A percentile compares a stretch with the other conserved stretches of the same genome.
phyloP scores from a whole-genome alignment of 2,888 invertebrate genomes.

The Tridacna gigas region DNA sequence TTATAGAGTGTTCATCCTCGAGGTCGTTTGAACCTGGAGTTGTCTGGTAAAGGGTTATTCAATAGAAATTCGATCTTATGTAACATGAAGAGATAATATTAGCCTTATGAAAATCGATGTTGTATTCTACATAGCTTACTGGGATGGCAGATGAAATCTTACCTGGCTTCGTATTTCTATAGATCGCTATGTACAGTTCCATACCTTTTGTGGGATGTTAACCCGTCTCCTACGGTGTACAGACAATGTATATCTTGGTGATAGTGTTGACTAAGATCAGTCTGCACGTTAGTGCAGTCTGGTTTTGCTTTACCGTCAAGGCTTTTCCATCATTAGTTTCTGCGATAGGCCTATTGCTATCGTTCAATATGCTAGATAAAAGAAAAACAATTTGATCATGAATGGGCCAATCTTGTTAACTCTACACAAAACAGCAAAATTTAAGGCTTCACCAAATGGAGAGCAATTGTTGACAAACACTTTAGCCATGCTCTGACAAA shows the following conservation, averaged over 20 bases:
- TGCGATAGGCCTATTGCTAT: too few species aligned
- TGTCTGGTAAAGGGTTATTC: too few species aligned
- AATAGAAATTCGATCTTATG: not conserved
- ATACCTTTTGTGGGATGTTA: not conserved
- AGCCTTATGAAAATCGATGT: not conserved
- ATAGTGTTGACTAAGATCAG: not conserved
- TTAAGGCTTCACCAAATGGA: too few species aligned
- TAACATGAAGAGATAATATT: not conserved
- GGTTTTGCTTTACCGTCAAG: not conserved
- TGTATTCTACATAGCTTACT: not conserved
- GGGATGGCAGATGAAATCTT: not conserved
- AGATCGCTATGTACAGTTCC: not conserved
- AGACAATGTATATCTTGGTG: not conserved
- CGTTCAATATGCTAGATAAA: too few species aligned
- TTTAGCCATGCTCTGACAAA: too few species aligned
- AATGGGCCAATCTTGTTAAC: too few species aligned
- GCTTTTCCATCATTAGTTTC: not conserved
- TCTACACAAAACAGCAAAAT: too few species aligned
- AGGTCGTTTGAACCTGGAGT: too few species aligned
- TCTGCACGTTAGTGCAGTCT: not conserved
- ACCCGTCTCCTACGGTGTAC: not conserved
- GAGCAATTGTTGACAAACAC: too few species aligned
- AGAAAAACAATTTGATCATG: too few species aligned
- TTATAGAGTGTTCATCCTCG: too few species aligned
- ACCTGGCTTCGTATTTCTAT: not conserved